Evolutionary conservation across 2,797 vertebrate species (phyloP), one percentile per base, ranked within the genome.

Genomic region (Alcedo quadribrachys): DNA sequence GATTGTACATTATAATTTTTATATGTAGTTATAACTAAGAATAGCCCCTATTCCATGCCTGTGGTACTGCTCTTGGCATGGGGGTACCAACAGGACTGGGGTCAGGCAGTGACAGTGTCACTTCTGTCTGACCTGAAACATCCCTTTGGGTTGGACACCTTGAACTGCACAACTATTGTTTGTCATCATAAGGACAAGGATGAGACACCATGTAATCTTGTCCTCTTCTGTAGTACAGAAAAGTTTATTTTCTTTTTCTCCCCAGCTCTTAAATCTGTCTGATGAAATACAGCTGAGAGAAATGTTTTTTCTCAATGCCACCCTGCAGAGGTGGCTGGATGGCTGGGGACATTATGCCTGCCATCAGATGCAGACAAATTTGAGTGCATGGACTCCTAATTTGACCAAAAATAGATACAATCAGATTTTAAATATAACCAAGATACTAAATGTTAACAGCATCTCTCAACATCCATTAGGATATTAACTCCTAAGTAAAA

Each of bases 151-250:
- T 15, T 81, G 40, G 16, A 19, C 21, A 73, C 11, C 19, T 55
- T 11, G 4, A 58, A 17, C 12, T 32, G 35, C 45, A 22, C 8
- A 53, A 27, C 20, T 70, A 5, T 8, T 25, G 5, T 45, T 50
- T 46, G 15, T n/a, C 18, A 17, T 45, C 16, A 17, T 17, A 61
- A 65, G 20, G 21, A 30, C 42, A 65, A 45, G 5, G 8, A 24
- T 1, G 15, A 73, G 62, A 17, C 18, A 10, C 1, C 0, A 21
- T 1, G 0, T 48, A 33, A 75, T 50, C 28, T 67, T 68, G 10
- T 8, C 14, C 15, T 68, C n/a, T 45, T 30, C 15, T 28, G 8
- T 8, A 8, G 9, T 20, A 75, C 6, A 40, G 27, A 37, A 91
- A 65, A 66, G 32, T 3, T n/a, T 42, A 2, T 5, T 69, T 65